These are phyloP conservation scores for Dendrolimus houi DNA, from an alignment of 2,888 invertebrate species.

Conservation along the genomic window DNA sequence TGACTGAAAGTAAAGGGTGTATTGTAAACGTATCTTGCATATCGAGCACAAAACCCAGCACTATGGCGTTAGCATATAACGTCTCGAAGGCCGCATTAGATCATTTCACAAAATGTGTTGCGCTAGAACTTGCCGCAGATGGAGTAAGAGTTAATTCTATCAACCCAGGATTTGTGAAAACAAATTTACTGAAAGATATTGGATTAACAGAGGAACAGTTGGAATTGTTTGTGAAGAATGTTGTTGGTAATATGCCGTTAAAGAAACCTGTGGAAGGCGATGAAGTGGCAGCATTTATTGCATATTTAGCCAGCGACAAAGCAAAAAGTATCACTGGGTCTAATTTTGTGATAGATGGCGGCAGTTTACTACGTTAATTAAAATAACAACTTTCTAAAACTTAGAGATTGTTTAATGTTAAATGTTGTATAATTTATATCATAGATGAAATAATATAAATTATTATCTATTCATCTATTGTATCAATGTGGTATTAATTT, in stretches of 20 bases:
- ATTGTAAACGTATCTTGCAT: constrained; percentile 96
- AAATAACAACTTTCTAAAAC: background rate
- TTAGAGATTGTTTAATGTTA: background rate
- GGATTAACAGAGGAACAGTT: constrained; percentile 80
- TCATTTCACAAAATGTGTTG: constrained; percentile 93
- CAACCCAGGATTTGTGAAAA: constrained; percentile 95
- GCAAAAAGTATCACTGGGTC: constrained; percentile 93
- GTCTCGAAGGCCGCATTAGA: constrained; percentile 95
- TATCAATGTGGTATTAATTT: no score
- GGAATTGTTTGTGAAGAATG: constrained; percentile 80
- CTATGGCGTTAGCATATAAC: constrained; percentile 89
- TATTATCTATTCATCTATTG: no score
- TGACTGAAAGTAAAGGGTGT: constrained; percentile 86
- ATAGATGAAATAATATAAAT: no score
- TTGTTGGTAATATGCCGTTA: constrained; percentile 87
- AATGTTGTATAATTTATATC: background rate
- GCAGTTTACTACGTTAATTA: constrained; percentile 35
- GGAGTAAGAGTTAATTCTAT: constrained; percentile 92
- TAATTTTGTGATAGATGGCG: constrained; percentile 50
- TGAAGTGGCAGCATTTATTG: constrained; percentile 93
- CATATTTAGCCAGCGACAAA: constrained; percentile 90
- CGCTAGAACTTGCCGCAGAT: constrained; percentile 87
- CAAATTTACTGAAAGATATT: constrained; percentile 86
- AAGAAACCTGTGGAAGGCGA: constrained; percentile 86
- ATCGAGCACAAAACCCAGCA: constrained; percentile 79